Evolutionary conservation across 2,797 vertebrate genomes (phyloP).

Genomic region (Aphelocoma californica): DNA sequence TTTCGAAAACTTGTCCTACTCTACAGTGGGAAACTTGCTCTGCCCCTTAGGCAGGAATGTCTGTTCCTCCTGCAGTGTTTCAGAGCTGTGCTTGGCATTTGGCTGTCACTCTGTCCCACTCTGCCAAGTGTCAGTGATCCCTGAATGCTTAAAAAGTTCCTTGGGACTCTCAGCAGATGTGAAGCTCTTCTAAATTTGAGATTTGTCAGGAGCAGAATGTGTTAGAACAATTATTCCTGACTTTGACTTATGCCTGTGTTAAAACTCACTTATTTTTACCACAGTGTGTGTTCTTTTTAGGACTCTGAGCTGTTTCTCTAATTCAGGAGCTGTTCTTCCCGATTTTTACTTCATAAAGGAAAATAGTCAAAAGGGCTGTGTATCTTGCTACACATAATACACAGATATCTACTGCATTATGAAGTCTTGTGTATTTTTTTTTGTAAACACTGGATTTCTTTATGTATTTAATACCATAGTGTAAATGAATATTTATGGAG

Average conservation of each 20-base stretch:
- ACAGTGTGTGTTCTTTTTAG: not conserved
- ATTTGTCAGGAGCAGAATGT: not conserved
- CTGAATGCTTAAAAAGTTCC: constrained; percentile 23
- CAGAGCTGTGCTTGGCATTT: not conserved
- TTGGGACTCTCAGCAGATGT: not conserved
- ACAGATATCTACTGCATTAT: not conserved
- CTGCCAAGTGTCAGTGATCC: constrained; percentile 19
- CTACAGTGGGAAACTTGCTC: not conserved
- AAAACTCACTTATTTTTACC: constrained; percentile 1
- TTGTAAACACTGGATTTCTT: not conserved
- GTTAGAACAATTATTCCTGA: not conserved
- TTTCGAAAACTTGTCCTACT: not conserved
- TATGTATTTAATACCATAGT: not conserved
- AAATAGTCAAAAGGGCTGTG: not conserved
- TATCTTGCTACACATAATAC: not conserved
- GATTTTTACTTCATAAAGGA: not conserved
- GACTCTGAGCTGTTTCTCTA: not conserved
- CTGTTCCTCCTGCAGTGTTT: not conserved
- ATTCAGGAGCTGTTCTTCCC: not conserved
- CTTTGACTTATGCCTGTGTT: not conserved
- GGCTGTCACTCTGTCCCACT: not conserved
- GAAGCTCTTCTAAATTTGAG: not conserved
- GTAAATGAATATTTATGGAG: not conserved
- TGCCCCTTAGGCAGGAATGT: not conserved
- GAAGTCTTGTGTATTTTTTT: not conserved